Evolutionary conservation across 2,113 vertebrate species (phyloP).

Genomic region (Phalacrocorax carbo): DNA sequence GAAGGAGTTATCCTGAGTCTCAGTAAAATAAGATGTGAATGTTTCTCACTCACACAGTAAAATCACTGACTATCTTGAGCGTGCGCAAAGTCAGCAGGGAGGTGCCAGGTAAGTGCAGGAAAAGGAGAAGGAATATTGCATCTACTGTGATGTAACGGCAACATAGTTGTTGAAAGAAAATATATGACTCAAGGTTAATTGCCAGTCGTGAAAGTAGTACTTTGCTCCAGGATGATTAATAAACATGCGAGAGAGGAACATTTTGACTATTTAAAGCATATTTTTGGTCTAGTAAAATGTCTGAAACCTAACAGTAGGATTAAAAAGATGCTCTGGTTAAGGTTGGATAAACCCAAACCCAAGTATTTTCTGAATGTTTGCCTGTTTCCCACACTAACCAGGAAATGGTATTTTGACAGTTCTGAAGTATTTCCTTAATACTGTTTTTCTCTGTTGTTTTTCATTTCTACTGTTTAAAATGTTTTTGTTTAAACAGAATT

Average conservation of each 20-base stretch:
- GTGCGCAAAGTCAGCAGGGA: neutral
- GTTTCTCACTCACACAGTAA: neutral
- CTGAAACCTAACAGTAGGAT: neutral
- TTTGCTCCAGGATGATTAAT: constrained; percentile 28
- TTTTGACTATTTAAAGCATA: neutral
- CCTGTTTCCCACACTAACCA: neutral
- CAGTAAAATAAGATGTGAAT: neutral
- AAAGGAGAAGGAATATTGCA: neutral
- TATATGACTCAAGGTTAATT: neutral
- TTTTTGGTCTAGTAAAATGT: neutral
- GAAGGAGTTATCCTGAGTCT: neutral
- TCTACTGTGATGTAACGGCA: neutral
- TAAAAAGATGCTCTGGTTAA: neutral
- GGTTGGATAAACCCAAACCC: neutral
- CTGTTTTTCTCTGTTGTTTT: neutral
- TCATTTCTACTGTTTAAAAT: neutral
- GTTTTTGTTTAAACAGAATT: neutral
- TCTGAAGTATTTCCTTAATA: neutral
- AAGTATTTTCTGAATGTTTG: neutral
- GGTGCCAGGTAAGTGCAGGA: neutral
- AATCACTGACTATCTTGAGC: neutral
- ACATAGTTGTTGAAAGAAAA: neutral
- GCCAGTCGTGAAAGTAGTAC: neutral
- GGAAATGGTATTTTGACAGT: neutral
- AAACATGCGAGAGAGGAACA: neutral